A percentile compares a stretch with the other conserved stretches of the same genome.
phyloP scores from a whole-genome alignment of 2,888 invertebrate species.

The Osmoderma eremita region DNA sequence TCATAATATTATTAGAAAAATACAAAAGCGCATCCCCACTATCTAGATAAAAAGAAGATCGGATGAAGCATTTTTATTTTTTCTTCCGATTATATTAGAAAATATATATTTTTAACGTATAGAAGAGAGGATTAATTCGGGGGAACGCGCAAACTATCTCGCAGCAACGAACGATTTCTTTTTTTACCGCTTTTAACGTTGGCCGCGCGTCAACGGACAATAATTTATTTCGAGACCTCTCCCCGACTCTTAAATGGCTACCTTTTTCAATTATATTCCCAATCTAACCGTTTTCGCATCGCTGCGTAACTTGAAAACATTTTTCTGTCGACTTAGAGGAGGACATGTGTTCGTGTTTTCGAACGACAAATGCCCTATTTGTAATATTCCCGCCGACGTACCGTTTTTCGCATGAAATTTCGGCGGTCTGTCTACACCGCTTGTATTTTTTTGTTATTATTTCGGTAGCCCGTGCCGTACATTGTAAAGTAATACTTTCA shows the following conservation, averaged over 20 bases:
- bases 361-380: slow-evolving; percentile 48
- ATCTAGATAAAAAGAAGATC: not conserved
- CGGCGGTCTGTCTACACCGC: not conserved
- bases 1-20: no score
- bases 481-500: not conserved
- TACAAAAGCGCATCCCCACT: no score
- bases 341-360: slow-evolving; percentile 55
- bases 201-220: slow-evolving; percentile 59
- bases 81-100: no score
- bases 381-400: slow-evolving; percentile 47
- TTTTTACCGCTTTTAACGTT: slow-evolving; percentile 4
- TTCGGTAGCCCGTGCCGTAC: no score
- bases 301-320: slow-evolving; percentile 59
- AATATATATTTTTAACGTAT: no score
- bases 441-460: no score
- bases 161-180: slow-evolving; percentile 6
- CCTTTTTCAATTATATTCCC: slow-evolving; percentile 64
- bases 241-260: slow-evolving; percentile 57
- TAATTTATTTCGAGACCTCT: slow-evolving; percentile 60
- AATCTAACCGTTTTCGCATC: slow-evolving; percentile 62
- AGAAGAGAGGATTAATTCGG: no score
- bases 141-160: not conserved
- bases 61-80: not conserved
- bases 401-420: slow-evolving; percentile 45
- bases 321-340: slow-evolving; percentile 55